These are phyloP conservation scores for Malurus melanocephalus DNA, from an alignment of 2,113 vertebrate species.

Conservation along the genomic window DNA sequence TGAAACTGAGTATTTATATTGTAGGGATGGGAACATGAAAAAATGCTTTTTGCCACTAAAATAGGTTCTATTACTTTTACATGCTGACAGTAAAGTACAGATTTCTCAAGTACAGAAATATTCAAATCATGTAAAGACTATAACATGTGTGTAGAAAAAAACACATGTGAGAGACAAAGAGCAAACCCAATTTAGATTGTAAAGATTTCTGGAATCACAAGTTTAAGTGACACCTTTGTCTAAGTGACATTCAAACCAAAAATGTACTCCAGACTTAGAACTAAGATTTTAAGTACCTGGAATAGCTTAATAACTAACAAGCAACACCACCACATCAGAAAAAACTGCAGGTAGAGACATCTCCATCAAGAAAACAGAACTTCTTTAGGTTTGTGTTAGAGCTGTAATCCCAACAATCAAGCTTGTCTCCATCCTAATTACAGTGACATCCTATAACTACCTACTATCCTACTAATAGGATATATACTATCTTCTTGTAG, in stretches of 20 bases:
- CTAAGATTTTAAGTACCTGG: not conserved
- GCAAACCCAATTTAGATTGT: not conserved
- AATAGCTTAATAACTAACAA: not conserved
- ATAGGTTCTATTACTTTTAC: not conserved
- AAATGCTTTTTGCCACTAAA: not conserved
- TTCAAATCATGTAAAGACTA: not conserved
- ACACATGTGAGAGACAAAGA: not conserved
- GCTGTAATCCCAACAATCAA: not conserved
- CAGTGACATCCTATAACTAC: not conserved
- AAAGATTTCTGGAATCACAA: not conserved
- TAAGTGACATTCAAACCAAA: not conserved
- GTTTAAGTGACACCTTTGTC: not conserved
- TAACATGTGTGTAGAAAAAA: not conserved
- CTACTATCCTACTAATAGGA: not conserved
- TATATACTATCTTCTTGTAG: not conserved
- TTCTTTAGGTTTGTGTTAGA: rapidly evolving
- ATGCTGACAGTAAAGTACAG: not conserved
- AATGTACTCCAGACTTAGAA: not conserved
- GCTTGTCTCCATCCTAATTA: not conserved
- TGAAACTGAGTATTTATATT: not conserved
- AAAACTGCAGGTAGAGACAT: not conserved
- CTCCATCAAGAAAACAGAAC: not conserved
- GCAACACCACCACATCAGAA: not conserved
- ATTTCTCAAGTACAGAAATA: not conserved
- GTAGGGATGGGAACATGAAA: not conserved